phyloP scores from a whole-genome alignment of 2,113 vertebrate species.

The Halcyon senegalensis region DNA sequence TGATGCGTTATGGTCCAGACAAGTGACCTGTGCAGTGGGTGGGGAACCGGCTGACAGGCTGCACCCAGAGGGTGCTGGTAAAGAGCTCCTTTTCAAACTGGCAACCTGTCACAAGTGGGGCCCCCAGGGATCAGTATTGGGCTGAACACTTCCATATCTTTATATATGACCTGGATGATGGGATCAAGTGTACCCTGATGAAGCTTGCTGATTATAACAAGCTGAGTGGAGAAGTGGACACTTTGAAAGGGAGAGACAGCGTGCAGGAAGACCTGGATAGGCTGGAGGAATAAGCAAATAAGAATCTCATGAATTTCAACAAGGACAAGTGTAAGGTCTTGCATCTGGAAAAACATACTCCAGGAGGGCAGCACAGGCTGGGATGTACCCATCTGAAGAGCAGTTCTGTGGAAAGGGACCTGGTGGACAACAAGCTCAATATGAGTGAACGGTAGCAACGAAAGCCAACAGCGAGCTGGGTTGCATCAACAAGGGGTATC shows the following conservation, averaged over 20 bases:
- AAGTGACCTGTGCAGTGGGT: no score
- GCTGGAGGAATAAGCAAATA: not conserved
- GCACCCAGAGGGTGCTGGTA: not conserved
- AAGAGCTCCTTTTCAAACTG: not conserved
- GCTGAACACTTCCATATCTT: not conserved
- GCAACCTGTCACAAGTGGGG: not conserved
- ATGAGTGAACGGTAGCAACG: not conserved
- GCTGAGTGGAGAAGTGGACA: not conserved
- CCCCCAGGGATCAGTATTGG: rapidly evolving
- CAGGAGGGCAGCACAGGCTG: not conserved
- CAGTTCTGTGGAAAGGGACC: not conserved
- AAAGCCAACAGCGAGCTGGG: not conserved
- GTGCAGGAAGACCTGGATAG: not conserved
- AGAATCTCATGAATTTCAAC: not conserved
- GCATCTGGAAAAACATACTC: not conserved
- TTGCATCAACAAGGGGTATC: not conserved
- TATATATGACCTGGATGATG: no score
- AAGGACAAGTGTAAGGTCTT: not conserved
- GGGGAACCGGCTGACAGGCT: not conserved
- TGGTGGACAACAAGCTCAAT: not conserved
- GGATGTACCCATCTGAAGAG: not conserved
- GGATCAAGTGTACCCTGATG: not conserved
- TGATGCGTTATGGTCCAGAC: not conserved
- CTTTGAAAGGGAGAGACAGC: not conserved
- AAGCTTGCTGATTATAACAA: not conserved